Evolutionary conservation across 2,797 vertebrate species (phyloP).

Genomic region (Rhabdomys pumilio): DNA sequence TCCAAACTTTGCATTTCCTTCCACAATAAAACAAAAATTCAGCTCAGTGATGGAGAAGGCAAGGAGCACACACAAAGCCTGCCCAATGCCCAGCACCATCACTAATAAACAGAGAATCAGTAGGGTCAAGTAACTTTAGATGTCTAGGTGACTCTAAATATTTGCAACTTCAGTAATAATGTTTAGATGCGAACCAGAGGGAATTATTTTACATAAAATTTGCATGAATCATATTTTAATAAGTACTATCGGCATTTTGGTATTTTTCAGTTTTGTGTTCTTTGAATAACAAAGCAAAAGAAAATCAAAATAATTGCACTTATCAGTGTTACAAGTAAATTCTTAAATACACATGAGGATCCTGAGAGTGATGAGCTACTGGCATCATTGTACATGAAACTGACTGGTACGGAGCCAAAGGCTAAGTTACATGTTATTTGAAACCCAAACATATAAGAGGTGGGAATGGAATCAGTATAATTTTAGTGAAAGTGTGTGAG

Average conservation of each 20-base stretch:
- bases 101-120: neutral
- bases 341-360: neutral
- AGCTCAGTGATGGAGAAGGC: neutral
- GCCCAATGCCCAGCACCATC: neutral
- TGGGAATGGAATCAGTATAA: neutral
- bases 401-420: neutral
- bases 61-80: neutral
- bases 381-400: conserved; percentile 18
- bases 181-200: neutral
- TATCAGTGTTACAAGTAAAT: neutral
- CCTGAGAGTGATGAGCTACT: neutral
- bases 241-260: neutral
- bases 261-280: neutral
- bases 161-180: neutral
- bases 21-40: neutral
- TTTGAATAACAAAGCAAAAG: conserved; percentile 17
- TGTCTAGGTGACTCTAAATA: neutral
- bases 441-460: neutral
- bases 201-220: neutral
- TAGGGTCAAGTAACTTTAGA: neutral
- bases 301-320: conserved; percentile 8
- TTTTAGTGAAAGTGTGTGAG: neutral
- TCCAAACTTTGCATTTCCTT: conserved; percentile 33
- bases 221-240: conserved; percentile 18
- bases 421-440: neutral